These are phyloP conservation scores for Polylopha cassiicola DNA, from an alignment of 2,888 invertebrate species.

Conservation along the genomic window DNA sequence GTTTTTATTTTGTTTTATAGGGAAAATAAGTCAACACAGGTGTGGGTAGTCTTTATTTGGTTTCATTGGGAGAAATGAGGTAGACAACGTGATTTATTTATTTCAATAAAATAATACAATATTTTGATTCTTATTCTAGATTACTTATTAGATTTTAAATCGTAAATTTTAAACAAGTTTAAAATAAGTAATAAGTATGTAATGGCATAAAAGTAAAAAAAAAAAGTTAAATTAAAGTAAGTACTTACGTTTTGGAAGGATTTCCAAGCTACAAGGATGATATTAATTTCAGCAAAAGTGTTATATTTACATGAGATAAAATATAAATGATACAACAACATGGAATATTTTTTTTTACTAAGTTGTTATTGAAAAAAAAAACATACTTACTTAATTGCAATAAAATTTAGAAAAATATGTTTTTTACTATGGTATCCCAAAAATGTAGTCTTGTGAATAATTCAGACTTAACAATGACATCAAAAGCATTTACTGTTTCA, in stretches of 20 bases:
- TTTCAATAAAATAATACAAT: constrained; percentile 18
- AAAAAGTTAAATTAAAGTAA: constrained; percentile 26
- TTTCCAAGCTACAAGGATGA: constrained; percentile 40
- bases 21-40: too few species aligned
- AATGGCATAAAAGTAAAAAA: constrained; percentile 64
- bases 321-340: neutral
- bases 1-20: constrained; percentile 9
- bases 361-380: too few species aligned
- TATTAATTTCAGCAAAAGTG: constrained; percentile 23
- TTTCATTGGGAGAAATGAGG: constrained; percentile 24
- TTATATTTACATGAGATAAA: neutral
- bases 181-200: constrained; percentile 30
- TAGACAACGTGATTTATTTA: constrained; percentile 24
- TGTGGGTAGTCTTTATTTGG: constrained; percentile 22
- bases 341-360: too few species aligned
- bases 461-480: too few species aligned
- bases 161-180: neutral
- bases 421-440: too few species aligned
- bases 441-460: too few species aligned
- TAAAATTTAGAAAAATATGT: too few species aligned
- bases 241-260: constrained; percentile 31
- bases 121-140: constrained; percentile 20
- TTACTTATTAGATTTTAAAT: constrained; percentile 1
- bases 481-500: too few species aligned
- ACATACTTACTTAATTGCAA: too few species aligned